Evolutionary conservation across 1,140 invertebrate genomes (phyloP).

Genomic region (Drosophila athabasca): DNA sequence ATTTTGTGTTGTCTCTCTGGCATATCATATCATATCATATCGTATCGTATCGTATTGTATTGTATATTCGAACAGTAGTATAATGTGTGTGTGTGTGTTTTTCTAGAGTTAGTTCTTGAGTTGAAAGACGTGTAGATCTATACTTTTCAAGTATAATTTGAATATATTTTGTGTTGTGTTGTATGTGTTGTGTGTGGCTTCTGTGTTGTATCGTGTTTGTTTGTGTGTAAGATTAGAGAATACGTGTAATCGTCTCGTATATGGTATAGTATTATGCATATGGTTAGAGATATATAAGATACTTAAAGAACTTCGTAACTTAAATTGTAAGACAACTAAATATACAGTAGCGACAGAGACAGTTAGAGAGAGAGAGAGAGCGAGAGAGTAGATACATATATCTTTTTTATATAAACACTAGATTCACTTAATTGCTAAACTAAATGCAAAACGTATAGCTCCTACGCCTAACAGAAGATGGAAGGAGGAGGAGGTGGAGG

Average conservation of each 20-base stretch:
- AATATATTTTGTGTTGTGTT: conserved; percentile 47
- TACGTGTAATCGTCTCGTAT: conserved; percentile 42
- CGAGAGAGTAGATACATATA: conserved; percentile 42
- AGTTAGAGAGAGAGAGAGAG: conserved; percentile 29
- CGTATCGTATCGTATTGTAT: conserved; percentile 18
- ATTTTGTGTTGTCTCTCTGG: conserved; percentile 12
- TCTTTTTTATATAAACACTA: conserved; percentile 75
- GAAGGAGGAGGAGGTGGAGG: conserved; percentile 5
- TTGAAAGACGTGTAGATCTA: conserved; percentile 54
- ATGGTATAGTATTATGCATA: conserved; percentile 24
- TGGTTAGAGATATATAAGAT: conserved; percentile 33
- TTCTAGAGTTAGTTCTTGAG: conserved; percentile 8
- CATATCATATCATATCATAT: conserved; percentile 31
- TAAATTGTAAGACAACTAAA: conserved; percentile 75
- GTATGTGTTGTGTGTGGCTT: conserved; percentile 37
- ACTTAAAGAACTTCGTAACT: conserved; percentile 70
- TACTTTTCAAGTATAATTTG: conserved; percentile 62
- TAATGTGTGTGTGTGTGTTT: conserved; percentile 22
- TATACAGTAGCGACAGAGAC: conserved; percentile 61
- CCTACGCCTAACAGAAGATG: conserved; percentile 27
- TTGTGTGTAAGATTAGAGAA: conserved; percentile 56
- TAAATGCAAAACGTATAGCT: conserved; percentile 51
- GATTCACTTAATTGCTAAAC: conserved; percentile 73
- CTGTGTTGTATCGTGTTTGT: conserved; percentile 33
- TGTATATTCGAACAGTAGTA: conserved; percentile 16